Evolutionary conservation across 2,113 vertebrate genomes (phyloP).

Genomic region (Sapayoa aenigma): DNA sequence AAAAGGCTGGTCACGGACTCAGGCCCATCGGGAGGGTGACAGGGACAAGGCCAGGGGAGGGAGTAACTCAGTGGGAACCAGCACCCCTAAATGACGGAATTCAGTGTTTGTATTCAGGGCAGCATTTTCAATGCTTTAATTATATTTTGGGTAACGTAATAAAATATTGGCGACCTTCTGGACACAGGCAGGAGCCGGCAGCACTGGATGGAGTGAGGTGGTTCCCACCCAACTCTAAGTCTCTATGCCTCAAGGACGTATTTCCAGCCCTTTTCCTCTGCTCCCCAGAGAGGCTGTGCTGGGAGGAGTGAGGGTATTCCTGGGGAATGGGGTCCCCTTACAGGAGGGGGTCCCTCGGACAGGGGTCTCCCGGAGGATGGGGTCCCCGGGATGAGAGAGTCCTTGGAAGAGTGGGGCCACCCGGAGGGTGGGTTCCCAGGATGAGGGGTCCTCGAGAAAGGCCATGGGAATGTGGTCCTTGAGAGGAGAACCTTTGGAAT

Average conservation of each 20-base stretch:
- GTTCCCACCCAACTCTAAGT: neutral
- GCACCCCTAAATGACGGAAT: accelerated
- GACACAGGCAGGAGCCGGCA: neutral
- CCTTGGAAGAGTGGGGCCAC: neutral
- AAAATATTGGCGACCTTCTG: neutral
- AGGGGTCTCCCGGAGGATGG: no score
- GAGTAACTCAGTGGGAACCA: neutral
- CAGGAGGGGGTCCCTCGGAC: no score
- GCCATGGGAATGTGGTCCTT: no score
- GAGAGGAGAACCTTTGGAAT: no score
- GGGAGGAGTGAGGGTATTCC: neutral
- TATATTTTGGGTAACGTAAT: neutral
- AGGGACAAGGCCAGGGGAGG: neutral
- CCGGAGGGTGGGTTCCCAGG: no score
- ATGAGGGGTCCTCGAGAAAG: neutral
- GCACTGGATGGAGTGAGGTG: accelerated
- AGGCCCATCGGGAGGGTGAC: neutral
- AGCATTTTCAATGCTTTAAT: accelerated
- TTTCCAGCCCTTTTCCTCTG: neutral
- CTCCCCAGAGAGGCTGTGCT: neutral
- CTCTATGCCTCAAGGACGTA: accelerated
- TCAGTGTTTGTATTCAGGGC: neutral
- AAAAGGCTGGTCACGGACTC: neutral
- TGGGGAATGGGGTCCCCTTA: neutral
- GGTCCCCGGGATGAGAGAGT: no score